phyloP scores from a whole-genome alignment of 1,140 invertebrate species.

The Penaeus vannamei region DNA sequence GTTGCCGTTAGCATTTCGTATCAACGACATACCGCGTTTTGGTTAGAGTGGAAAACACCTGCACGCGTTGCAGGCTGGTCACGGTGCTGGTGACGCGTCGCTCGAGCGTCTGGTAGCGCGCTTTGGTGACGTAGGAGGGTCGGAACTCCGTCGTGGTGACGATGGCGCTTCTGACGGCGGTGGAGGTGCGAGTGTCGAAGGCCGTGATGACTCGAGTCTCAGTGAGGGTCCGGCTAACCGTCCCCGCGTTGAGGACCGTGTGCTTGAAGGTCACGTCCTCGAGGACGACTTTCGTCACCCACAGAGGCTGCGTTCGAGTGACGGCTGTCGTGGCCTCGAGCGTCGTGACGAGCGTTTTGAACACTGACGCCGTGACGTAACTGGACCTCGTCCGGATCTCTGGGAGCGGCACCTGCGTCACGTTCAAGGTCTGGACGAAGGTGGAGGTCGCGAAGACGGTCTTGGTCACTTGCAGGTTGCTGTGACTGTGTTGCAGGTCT shows the following conservation, averaged over 20 bases:
- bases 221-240: slow-evolving; percentile 22
- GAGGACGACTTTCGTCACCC: background rate
- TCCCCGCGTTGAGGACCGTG: slow-evolving; percentile 13
- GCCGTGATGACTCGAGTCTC: slow-evolving; percentile 7
- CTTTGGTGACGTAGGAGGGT: slow-evolving; percentile 14
- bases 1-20: slow-evolving; percentile 40
- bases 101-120: slow-evolving; percentile 23
- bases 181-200: slow-evolving; percentile 4
- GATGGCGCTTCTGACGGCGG: slow-evolving; percentile 23
- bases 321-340: slow-evolving; percentile 2
- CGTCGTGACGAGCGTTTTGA: background rate
- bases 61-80: background rate
- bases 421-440: background rate
- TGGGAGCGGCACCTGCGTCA: slow-evolving; percentile 26
- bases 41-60: slow-evolving; percentile 23
- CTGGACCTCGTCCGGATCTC: slow-evolving; percentile 21
- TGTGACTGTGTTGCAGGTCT: slow-evolving; percentile 4
- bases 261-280: slow-evolving; percentile 40
- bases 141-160: slow-evolving; percentile 30
- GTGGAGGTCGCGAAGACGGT: slow-evolving; percentile 21
- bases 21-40: slow-evolving; percentile 25
- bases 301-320: background rate
- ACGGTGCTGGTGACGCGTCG: background rate
- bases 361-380: slow-evolving; percentile 25
- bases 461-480: slow-evolving; percentile 7